Conservation (phyloP, 2,888 invertebrate genomes). For the Microchrysa polita region DNA sequence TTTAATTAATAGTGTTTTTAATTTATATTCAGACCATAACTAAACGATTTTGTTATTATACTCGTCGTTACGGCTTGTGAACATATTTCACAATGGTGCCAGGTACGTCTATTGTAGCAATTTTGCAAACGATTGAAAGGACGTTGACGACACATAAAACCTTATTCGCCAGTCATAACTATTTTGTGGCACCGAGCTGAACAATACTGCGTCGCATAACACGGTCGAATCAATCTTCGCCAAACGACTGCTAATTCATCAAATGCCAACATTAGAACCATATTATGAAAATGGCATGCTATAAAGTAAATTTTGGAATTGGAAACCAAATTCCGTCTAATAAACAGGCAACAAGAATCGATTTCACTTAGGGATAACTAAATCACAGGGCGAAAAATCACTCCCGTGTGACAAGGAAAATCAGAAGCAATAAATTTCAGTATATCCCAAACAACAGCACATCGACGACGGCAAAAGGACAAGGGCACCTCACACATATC, state of each 20-base stretch:
- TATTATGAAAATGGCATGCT: conserved; percentile 32
- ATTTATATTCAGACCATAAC: no score
- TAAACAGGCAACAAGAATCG: conserved; percentile 27
- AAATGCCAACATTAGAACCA: conserved; percentile 33
- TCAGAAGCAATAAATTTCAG: conserved; percentile 49
- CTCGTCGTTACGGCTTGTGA: conserved; percentile 4
- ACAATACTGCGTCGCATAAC: neutral
- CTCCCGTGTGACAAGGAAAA: conserved; percentile 48
- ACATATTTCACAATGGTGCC: conserved; percentile 9
- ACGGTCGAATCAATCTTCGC: conserved; percentile 7
- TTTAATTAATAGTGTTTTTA: no score
- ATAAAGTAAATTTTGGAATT: conserved; percentile 31
- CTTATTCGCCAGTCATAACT: neutral
- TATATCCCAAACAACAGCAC: conserved; percentile 34
- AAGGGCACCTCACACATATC: neutral
- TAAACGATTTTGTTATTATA: conserved; percentile 18
- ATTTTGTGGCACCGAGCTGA: neutral
- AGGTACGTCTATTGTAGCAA: neutral
- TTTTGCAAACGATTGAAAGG: no score
- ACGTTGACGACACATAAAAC: no score
- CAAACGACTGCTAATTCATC: conserved; percentile 33
- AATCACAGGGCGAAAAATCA: conserved; percentile 49
- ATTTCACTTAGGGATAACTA: conserved; percentile 47
- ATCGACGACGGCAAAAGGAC: conserved; percentile 24
- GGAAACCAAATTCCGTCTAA: conserved; percentile 29